Evolutionary conservation across 2,797 vertebrate species (phyloP).

Genomic region (Hoplostethus atlanticus): DNA sequence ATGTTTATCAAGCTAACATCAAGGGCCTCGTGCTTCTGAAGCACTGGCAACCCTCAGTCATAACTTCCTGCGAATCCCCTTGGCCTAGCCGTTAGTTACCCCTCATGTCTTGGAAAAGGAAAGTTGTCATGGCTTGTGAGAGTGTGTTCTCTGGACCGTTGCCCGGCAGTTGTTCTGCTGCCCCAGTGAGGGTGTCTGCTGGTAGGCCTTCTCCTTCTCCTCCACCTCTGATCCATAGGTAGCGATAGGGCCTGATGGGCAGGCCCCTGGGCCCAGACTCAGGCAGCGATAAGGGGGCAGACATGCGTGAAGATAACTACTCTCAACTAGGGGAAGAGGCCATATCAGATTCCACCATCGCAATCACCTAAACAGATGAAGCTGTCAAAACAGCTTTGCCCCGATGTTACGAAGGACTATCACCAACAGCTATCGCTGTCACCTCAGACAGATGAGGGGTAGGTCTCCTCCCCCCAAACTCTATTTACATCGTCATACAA

Average conservation of each 20-base stretch:
- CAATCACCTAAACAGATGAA: constrained; percentile 75
- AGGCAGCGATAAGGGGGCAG: constrained; percentile 75
- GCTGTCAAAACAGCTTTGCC: constrained; percentile 76
- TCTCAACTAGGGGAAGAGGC: constrained; percentile 71
- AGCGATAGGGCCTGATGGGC: constrained; percentile 50
- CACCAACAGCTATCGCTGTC: constrained; percentile 58
- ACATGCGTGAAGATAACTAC: constrained; percentile 83
- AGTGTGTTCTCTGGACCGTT: constrained; percentile 41
- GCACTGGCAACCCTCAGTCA: constrained; percentile 55
- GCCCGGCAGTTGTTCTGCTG: constrained; percentile 20
- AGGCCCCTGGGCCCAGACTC: constrained; percentile 53
- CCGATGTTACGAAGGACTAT: constrained; percentile 66
- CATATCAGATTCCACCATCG: constrained; percentile 76
- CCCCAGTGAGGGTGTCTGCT: neutral
- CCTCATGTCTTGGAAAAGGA: constrained; percentile 30
- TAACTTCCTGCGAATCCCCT: constrained; percentile 67
- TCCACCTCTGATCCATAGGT: constrained; percentile 34
- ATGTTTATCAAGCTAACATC: constrained; percentile 60
- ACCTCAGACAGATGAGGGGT: constrained; percentile 50
- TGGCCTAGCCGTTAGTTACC: constrained; percentile 23
- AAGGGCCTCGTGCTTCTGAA: constrained; percentile 59
- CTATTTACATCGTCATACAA: constrained; percentile 13
- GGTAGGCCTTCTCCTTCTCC: neutral
- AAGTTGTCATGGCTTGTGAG: constrained; percentile 44
- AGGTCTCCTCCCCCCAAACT: constrained; percentile 22